Evolutionary conservation across 2,113 vertebrate species (phyloP), one percentile per base, ranked within the genome.

Genomic region (Empidonax traillii): DNA sequence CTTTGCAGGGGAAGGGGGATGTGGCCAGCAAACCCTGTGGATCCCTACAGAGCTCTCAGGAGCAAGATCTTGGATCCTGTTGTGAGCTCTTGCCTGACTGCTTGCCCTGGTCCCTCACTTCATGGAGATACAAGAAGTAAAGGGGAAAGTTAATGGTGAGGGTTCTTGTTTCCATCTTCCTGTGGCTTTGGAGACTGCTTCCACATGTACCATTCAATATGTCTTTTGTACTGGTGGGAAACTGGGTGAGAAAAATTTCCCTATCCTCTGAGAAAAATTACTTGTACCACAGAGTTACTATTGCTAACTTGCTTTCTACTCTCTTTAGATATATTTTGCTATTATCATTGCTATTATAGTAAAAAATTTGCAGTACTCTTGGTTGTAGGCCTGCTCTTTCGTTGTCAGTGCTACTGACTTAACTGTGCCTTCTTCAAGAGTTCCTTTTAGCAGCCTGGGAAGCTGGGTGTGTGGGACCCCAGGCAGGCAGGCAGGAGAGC

Each of bases 21-120:
- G 62, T 76, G 63, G 35, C 17, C 55, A 73, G 33, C 28, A 91
- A 67, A 74, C 8, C 12, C 21, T 24, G 4, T 47, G 78, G 31
- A 28, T 89, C 52, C 33, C 13, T 44, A 1, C 0, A 0, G 33
- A 59, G 21, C 27, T 83, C 5, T 6, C 8, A 75, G 53, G 43
- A 93, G 4, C 27, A 35, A 15, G 20, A 8, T 55, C 58, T 51
- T 76, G 59, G 66, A 22, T 80, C 37, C 41, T 28, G 37, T 59
- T 33, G 8, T 55, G n/a, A 56, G 33, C 20, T 58, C 22, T 86
- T 72, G 35, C 33, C 35, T 59, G 27, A 16, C 43, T 84, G 23
- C 61, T 75, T 87, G 37, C 9, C 25, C 4, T 12, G 25, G 7
- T 77, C 10, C 27, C 39, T 33, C 53, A 0, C 10, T 56, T 5